A percentile compares a stretch with the other conserved stretches of the same genome.
phyloP scores from a whole-genome alignment of 2,113 vertebrate genomes.

The Cyanoramphus novaezelandiae region DNA sequence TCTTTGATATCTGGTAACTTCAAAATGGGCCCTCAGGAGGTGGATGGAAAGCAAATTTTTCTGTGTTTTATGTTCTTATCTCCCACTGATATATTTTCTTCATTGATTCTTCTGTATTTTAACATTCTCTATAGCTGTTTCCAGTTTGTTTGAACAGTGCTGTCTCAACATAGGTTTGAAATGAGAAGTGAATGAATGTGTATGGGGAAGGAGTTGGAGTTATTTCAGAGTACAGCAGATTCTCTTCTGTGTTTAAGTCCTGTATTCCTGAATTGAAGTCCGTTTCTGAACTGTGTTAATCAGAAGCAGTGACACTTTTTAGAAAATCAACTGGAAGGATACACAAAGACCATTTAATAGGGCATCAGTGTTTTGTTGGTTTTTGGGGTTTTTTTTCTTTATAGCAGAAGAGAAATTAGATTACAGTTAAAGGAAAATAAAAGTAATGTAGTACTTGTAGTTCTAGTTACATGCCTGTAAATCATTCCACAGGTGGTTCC shows the following conservation, averaged over 20 bases:
- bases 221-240: neutral
- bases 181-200: neutral
- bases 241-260: neutral
- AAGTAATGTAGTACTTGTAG: neutral
- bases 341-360: neutral
- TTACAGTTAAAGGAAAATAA: neutral
- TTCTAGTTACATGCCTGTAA: neutral
- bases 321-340: neutral
- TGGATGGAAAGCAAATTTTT: neutral
- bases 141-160: neutral
- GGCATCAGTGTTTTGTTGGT: accelerated
- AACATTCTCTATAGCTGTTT: neutral
- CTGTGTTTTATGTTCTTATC: neutral
- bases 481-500: neutral
- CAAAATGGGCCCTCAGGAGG: neutral
- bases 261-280: neutral
- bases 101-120: neutral
- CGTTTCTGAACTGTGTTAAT: neutral
- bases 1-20: neutral
- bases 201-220: neutral
- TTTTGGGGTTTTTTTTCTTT: neutral
- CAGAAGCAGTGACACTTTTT: neutral
- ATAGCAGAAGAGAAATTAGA: neutral
- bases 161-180: neutral
- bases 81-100: neutral